Conservation (phyloP, 2,888 invertebrate genomes). For the Nephrotoma appendiculata region DNA sequence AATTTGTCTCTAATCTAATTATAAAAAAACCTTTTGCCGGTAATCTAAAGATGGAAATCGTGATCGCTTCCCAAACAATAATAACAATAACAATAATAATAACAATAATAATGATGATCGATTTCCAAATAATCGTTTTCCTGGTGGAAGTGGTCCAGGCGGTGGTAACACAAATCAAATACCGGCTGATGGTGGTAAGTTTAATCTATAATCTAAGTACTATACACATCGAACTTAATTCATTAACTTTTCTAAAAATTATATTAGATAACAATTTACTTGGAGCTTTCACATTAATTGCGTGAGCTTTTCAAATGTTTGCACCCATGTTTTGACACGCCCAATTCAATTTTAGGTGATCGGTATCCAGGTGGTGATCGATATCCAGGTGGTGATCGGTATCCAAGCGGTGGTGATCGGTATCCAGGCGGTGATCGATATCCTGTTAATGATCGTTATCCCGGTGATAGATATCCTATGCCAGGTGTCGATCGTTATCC, state of each 20-base stretch:
- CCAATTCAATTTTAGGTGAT: conserved; percentile 14
- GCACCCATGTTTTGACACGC: not conserved
- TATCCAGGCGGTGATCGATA: conserved; percentile 28
- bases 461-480: conserved; percentile 31
- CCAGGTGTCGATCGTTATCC: conserved; percentile 31
- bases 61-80: conserved; percentile 23
- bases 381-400: conserved; percentile 22
- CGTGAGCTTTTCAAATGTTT: conserved; percentile 12
- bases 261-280: not conserved
- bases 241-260: not conserved
- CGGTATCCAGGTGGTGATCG: conserved; percentile 22
- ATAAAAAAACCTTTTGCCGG: not conserved
- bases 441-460: conserved; percentile 31
- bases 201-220: not conserved
- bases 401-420: conserved; percentile 25
- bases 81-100: not conserved
- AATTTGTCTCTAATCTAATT: not conserved
- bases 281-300: conserved; percentile 17
- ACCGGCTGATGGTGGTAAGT: conserved; percentile 16
- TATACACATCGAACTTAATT: not conserved
- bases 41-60: conserved; percentile 17
- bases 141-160: conserved; percentile 35
- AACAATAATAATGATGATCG: conserved; percentile 19
- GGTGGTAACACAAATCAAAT: conserved; percentile 27
- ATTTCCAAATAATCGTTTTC: conserved; percentile 26